Evolutionary conservation across 1,140 invertebrate genomes (phyloP).

Genomic region (Megalonaias nervosa): DNA sequence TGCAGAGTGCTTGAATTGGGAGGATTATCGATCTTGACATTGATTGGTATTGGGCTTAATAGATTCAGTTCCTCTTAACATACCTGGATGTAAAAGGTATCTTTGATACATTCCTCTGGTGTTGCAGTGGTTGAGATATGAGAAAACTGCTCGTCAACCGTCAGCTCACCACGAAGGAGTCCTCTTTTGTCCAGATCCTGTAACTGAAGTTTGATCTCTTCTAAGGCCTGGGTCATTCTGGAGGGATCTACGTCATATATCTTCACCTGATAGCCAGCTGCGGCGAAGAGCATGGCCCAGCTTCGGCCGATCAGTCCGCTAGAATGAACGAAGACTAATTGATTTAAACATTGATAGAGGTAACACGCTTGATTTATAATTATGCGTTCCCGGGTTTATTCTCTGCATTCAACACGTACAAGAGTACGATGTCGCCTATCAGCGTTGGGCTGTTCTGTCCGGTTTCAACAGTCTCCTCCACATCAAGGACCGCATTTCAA

Average conservation of each 20-base stretch:
- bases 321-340: conserved; percentile 12
- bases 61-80: neutral
- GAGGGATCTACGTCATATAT: conserved; percentile 87
- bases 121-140: conserved; percentile 76
- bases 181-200: conserved; percentile 80
- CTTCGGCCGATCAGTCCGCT: conserved; percentile 94
- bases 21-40: neutral
- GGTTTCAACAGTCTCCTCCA: too few species aligned
- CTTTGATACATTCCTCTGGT: conserved; percentile 73
- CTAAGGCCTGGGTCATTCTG: conserved; percentile 81
- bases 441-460: too few species aligned
- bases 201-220: conserved; percentile 83
- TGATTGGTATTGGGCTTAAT: neutral
- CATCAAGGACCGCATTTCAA: too few species aligned
- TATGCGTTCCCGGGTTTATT: too few species aligned
- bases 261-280: conserved; percentile 88
- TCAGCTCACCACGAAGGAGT: conserved; percentile 78
- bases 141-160: conserved; percentile 81
- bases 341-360: too few species aligned
- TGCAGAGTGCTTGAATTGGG: neutral
- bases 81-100: conserved; percentile 82
- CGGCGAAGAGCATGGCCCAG: conserved; percentile 96
- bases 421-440: too few species aligned
- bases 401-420: too few species aligned
- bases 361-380: too few species aligned